Base-by-base conservation (phyloP, 2,888 invertebrate genomes). In the Graphium colonna region DNA sequence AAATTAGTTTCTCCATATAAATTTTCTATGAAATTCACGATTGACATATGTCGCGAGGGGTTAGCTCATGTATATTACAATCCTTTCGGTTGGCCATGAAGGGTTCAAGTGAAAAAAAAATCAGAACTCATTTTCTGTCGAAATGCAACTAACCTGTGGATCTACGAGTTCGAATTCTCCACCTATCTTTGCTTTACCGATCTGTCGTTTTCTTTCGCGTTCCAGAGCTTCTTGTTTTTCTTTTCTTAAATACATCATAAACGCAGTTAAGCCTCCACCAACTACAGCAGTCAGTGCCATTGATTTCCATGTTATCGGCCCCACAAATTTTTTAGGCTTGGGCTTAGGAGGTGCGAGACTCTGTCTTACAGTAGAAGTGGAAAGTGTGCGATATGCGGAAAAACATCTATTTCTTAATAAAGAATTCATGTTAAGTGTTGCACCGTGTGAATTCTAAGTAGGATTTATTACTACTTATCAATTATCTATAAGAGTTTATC, bases 161-260 rank as follows among this genome's bases (percentile, higher is more conserved):
- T 96, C 93, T 0, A 95, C 81, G 21, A 99, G 82, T 68, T 97
- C 96, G 91, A 98, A 99, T 28, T 91, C 86, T 3, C 99, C 99
- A 31, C 99, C 99, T 59, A 99, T 97, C 44, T 95, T 92, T 1
- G 96, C 96, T 83, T 98, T 98, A 0, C 98, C 98, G 5, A 99
- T 82, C 65, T 94, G 92, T 52, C 94, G 89, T 67, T 94, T 94
- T 33, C 97, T 91, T 68, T 97, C 96, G 40, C 91, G 92, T 49
- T 94, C 92, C 7, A 94, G 63, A 3, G 91, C 91, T 58, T 91
- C 90, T 73, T 97, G 96, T 77, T 98, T 98, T 75, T 96, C 93
- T 51, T 91, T 91, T 76, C 94, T 95, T 1, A 97, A 88, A 72
- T 97, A 95, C 58, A 93, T 82, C 93, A 97, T 93, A 68, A 93